A percentile compares a stretch with the other conserved stretches of the same genome.
These are phyloP conservation scores for Oxyruncus cristatus DNA, from an alignment of 2,113 vertebrate genomes.

Conservation along the genomic window DNA sequence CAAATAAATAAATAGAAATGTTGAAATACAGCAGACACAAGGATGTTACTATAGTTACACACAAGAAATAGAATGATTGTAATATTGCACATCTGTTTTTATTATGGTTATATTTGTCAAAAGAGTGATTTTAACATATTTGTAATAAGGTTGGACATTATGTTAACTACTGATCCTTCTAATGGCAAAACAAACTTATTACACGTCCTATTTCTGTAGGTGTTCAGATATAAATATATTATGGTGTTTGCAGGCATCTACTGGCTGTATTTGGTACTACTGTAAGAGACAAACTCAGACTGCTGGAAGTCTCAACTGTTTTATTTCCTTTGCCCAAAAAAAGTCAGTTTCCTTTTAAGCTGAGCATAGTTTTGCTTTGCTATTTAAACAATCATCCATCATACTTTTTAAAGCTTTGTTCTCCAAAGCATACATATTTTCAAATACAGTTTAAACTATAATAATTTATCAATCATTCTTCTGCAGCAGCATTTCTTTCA, in stretches of 20 bases:
- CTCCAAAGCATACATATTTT: background rate
- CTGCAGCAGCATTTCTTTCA: background rate
- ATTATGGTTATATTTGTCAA: background rate
- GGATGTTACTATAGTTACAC: background rate
- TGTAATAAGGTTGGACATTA: background rate
- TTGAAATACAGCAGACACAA: background rate
- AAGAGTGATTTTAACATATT: background rate
- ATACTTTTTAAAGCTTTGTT: background rate
- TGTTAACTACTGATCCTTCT: background rate
- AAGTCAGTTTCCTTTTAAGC: background rate
- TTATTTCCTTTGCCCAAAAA: background rate
- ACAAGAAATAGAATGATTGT: background rate
- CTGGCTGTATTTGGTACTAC: constrained; percentile 73
- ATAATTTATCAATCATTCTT: background rate
- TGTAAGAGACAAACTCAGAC: background rate
- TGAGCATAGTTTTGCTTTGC: background rate
- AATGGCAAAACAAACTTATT: background rate
- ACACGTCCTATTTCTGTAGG: background rate
- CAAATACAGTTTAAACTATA: background rate
- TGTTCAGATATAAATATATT: constrained; percentile 27
- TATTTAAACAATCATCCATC: background rate
- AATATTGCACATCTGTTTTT: background rate
- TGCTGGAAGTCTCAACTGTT: background rate
- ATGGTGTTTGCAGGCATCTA: constrained; percentile 86
- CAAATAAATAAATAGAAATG: background rate